These are phyloP conservation scores for Microcebus jonahi DNA, from an alignment of 2,113 vertebrate species.

Conservation along the genomic window DNA sequence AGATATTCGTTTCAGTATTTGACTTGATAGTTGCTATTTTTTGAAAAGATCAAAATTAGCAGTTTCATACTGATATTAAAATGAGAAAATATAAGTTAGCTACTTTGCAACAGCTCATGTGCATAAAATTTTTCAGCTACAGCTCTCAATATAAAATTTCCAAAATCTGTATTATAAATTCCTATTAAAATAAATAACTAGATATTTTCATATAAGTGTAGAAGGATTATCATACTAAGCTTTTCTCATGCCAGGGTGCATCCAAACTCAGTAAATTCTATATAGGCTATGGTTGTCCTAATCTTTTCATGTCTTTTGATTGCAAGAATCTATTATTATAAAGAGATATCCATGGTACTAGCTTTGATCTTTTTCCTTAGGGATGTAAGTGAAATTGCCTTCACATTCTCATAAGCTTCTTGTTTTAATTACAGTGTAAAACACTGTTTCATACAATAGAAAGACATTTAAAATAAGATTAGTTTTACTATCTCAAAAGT, in stretches of 20 bases:
- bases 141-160: not conserved
- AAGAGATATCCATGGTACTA: not conserved
- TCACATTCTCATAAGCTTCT: slow-evolving; percentile 7
- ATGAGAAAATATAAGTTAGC: not conserved
- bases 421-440: slow-evolving; percentile 65
- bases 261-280: slow-evolving; percentile 1
- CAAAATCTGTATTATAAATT: not conserved
- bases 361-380: slow-evolving; percentile 54
- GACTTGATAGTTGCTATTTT: not conserved
- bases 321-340: slow-evolving; percentile 36
- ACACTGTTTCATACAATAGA: slow-evolving; percentile 31
- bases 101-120: not conserved
- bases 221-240: not conserved
- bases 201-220: not conserved
- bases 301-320: slow-evolving; percentile 20
- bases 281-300: not conserved
- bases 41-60: not conserved
- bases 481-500: not conserved
- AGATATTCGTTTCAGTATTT: not conserved
- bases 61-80: not conserved
- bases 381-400: slow-evolving; percentile 40
- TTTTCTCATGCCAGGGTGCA: not conserved
- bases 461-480: slow-evolving; percentile 52
- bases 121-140: not conserved
- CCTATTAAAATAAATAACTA: not conserved